A percentile compares a stretch with the other conserved stretches of the same genome.
Evolutionary conservation across 1,140 invertebrate genomes (phyloP).

Genomic region (Sarcophaga peregrina): DNA sequence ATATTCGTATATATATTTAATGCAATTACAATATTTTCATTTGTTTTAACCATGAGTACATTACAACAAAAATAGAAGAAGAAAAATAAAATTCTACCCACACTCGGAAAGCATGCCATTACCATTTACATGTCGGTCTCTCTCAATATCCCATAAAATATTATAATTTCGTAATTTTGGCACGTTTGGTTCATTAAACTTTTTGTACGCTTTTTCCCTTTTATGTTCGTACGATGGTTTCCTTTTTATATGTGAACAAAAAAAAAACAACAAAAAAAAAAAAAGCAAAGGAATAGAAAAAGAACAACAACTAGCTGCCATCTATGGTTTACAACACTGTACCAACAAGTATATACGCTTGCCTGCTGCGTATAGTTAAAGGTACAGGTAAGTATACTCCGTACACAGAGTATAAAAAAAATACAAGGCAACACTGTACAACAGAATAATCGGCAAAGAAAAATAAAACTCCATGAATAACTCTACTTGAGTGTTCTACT

Average conservation of each 20-base stretch:
- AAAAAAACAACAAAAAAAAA: slow-evolving; percentile 19
- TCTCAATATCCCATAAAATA: neutral
- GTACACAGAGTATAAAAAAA: too few relatives aligned
- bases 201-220: slow-evolving; percentile 18
- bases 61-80: too few relatives aligned
- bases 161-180: slow-evolving; percentile 40
- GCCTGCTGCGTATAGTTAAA: too few relatives aligned
- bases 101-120: too few relatives aligned
- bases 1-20: too few relatives aligned
- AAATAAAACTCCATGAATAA: neutral
- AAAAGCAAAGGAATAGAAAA: neutral
- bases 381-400: too few relatives aligned
- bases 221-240: slow-evolving; percentile 24
- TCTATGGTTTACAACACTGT: neutral
- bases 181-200: slow-evolving; percentile 42
- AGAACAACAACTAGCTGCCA: neutral
- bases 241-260: slow-evolving; percentile 27
- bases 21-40: too few relatives aligned
- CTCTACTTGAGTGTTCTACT: neutral
- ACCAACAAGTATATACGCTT: too few relatives aligned
- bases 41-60: too few relatives aligned
- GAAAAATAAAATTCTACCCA: too few relatives aligned
- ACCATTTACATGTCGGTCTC: too few relatives aligned
- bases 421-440: neutral
- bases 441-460: too few relatives aligned